Conservation (phyloP, 1,140 invertebrate species). For the Stegodyphus dumicola region DNA sequence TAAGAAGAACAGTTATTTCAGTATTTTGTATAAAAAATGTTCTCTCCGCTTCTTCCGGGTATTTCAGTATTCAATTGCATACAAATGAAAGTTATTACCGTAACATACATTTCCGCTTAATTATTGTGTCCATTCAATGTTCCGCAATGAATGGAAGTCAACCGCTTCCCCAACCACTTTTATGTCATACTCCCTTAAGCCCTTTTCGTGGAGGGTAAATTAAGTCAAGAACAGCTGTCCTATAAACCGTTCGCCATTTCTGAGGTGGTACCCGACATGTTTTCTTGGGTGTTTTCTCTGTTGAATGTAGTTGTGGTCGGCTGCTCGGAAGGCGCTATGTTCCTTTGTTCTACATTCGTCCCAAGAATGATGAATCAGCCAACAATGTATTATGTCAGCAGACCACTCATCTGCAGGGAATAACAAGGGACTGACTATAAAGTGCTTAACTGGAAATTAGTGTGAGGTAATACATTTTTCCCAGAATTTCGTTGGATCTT, state of each 20-base stretch:
- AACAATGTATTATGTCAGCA: background rate
- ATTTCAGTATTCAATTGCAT: too few relatives aligned
- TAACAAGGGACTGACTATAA: background rate
- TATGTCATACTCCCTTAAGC: too few relatives aligned
- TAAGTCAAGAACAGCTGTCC: background rate
- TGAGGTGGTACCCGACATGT: background rate
- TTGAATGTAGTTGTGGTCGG: background rate
- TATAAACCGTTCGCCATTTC: background rate
- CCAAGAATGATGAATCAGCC: slow-evolving; percentile 1
- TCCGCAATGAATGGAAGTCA: too few relatives aligned
- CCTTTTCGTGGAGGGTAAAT: background rate
- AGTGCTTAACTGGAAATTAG: background rate
- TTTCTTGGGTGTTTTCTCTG: slow-evolving; percentile 1
- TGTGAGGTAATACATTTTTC: too few relatives aligned
- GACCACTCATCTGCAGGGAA: background rate
- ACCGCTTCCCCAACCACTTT: too few relatives aligned
- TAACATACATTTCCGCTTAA: too few relatives aligned
- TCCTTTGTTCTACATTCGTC: background rate
- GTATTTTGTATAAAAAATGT: too few relatives aligned
- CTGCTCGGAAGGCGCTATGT: background rate
- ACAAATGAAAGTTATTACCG: too few relatives aligned
- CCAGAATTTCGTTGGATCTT: too few relatives aligned
- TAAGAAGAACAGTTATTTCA: too few relatives aligned
- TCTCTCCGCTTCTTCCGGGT: too few relatives aligned
- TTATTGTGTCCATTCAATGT: too few relatives aligned